phyloP scores from a whole-genome alignment of 2,888 invertebrate genomes.

The Tachina fera region DNA sequence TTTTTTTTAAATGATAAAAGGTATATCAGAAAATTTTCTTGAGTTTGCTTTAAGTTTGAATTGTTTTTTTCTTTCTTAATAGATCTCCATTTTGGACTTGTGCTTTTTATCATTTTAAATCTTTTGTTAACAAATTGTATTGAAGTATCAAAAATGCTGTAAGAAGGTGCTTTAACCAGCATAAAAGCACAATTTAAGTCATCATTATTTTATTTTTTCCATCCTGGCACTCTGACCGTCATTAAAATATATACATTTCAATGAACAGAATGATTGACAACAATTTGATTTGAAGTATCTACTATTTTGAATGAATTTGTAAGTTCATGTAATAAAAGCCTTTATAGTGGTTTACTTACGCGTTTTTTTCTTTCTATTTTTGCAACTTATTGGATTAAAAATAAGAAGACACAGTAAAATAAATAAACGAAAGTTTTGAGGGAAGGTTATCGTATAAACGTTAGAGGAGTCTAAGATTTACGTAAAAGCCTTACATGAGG shows the following conservation, averaged over 20 bases:
- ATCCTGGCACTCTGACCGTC: slow-evolving; percentile 76
- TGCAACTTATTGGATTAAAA: slow-evolving; percentile 30
- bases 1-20: slow-evolving; percentile 1
- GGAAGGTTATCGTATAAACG: slow-evolving; percentile 17
- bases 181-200: slow-evolving; percentile 57
- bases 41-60: slow-evolving; percentile 37
- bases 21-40: slow-evolving; percentile 22
- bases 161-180: slow-evolving; percentile 55
- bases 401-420: not conserved
- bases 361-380: slow-evolving; percentile 34
- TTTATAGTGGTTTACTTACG: slow-evolving; percentile 40
- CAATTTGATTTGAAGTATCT: slow-evolving; percentile 56
- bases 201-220: slow-evolving; percentile 44
- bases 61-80: slow-evolving; percentile 37
- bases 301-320: slow-evolving; percentile 18
- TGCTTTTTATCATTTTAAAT: slow-evolving; percentile 27
- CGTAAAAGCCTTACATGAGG: no score
- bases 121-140: slow-evolving; percentile 48
- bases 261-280: slow-evolving; percentile 73
- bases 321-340: slow-evolving; percentile 13
- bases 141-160: not conserved
- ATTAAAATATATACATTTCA: slow-evolving; percentile 80
- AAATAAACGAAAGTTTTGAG: not conserved
- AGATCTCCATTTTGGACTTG: not conserved
- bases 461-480: no score